Conservation (phyloP, 1,140 invertebrate species). For the Atta texana region DNA sequence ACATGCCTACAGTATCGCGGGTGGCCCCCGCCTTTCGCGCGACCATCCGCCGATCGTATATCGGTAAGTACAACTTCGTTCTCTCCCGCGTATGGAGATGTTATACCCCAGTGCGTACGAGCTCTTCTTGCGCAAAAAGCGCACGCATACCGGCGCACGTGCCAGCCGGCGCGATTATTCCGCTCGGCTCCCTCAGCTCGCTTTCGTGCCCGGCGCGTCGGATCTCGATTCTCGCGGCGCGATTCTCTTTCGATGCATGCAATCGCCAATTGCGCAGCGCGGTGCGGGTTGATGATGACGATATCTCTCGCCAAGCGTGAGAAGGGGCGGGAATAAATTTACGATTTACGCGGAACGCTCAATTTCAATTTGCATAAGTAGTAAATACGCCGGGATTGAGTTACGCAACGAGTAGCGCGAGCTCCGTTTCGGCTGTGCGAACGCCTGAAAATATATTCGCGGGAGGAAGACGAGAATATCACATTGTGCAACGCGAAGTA, state of each 20-base stretch:
- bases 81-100: slow-evolving; percentile 82
- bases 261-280: neutral
- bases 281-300: slow-evolving; percentile 6
- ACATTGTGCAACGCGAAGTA: slow-evolving; percentile 40
- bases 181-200: slow-evolving; percentile 8
- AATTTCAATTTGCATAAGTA: slow-evolving; percentile 59
- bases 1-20: slow-evolving; percentile 80
- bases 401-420: slow-evolving; percentile 56
- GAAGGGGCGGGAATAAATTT: slow-evolving; percentile 47
- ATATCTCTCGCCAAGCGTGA: slow-evolving; percentile 36
- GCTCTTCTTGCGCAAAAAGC: slow-evolving; percentile 55
- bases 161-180: slow-evolving; percentile 47
- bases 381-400: slow-evolving; percentile 49
- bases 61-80: slow-evolving; percentile 84
- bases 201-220: neutral
- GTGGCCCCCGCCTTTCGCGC: slow-evolving; percentile 81
- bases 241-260: slow-evolving; percentile 31
- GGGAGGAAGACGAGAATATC: neutral
- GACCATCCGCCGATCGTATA: slow-evolving; percentile 83
- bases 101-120: slow-evolving; percentile 72
- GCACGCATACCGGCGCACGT: slow-evolving; percentile 52
- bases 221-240: slow-evolving; percentile 12
- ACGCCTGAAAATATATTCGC: slow-evolving; percentile 40
- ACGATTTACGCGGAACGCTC: slow-evolving; percentile 48
- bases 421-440: slow-evolving; percentile 19